A percentile compares a stretch with the other conserved stretches of the same genome.
These are phyloP conservation scores for Athetis lepigone DNA, from an alignment of 2,888 invertebrate species.

Conservation along the genomic window DNA sequence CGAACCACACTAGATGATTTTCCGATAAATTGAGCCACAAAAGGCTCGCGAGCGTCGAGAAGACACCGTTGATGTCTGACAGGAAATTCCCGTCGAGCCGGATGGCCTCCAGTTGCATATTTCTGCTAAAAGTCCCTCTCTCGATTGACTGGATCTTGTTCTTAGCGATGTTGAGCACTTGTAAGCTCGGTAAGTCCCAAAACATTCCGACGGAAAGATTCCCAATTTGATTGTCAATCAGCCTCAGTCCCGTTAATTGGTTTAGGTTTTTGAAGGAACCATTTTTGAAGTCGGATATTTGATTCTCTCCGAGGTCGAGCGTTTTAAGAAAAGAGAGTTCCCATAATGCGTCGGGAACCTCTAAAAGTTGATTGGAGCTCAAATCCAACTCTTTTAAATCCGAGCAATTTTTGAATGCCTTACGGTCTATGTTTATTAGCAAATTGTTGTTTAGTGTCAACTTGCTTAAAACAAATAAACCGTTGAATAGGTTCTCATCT, in stretches of 20 bases:
- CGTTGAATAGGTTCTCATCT: conserved; percentile 95
- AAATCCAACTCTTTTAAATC: conserved; percentile 97
- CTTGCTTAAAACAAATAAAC: conserved; percentile 95
- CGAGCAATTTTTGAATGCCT: conserved; percentile 96
- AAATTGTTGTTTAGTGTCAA: conserved; percentile 96
- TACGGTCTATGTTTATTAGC: conserved; percentile 94
- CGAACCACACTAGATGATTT: conserved; percentile 98
- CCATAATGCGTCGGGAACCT: conserved; percentile 95
- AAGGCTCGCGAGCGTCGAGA: conserved; percentile 95
- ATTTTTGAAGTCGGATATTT: conserved; percentile 95
- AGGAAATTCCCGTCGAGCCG: conserved; percentile 96
- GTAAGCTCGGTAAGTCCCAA: conserved; percentile 95
- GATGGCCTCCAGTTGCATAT: conserved; percentile 95
- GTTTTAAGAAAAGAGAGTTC: conserved; percentile 96
- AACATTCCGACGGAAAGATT: conserved; percentile 96
- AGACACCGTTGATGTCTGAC: conserved; percentile 97
- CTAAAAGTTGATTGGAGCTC: conserved; percentile 95
- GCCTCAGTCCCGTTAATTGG: conserved; percentile 95
- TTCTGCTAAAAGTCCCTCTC: conserved; percentile 95
- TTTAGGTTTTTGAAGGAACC: conserved; percentile 96
- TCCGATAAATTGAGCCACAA: conserved; percentile 97
- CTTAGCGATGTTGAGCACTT: conserved; percentile 96
- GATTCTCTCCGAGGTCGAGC: conserved; percentile 97
- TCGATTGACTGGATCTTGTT: conserved; percentile 97
- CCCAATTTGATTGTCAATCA: conserved; percentile 97